phyloP scores from a whole-genome alignment of 2,113 vertebrate genomes.

The Smithornis capensis region DNA sequence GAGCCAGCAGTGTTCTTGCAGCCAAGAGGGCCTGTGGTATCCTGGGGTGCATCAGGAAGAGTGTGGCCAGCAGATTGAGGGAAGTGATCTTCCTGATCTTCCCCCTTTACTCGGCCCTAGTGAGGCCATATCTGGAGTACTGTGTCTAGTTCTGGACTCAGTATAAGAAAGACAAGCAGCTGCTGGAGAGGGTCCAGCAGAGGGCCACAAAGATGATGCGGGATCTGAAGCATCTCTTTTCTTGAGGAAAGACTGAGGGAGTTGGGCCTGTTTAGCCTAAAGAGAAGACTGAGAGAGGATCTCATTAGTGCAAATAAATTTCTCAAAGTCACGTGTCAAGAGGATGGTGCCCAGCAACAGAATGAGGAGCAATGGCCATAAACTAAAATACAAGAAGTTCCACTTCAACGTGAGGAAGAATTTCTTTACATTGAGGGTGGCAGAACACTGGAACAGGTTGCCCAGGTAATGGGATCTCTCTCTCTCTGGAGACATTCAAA shows the following conservation, averaged over 20 bases:
- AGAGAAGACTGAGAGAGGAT: background rate
- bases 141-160: background rate
- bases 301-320: background rate
- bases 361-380: background rate
- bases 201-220: background rate
- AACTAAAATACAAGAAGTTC: background rate
- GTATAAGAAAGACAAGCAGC: background rate
- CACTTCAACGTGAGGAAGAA: background rate
- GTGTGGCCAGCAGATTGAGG: accelerated
- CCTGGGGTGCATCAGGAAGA: accelerated
- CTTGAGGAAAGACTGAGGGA: accelerated
- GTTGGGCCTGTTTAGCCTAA: too few species aligned
- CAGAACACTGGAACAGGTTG: background rate
- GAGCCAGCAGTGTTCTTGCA: background rate
- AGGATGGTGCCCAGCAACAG: background rate
- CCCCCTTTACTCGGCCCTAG: background rate
- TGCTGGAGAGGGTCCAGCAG: background rate
- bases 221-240: background rate
- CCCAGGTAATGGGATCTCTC: background rate
- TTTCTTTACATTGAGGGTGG: background rate
- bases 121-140: background rate
- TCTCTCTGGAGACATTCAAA: background rate
- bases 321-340: background rate
- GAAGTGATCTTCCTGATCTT: background rate
- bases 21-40: background rate